phyloP scores from a whole-genome alignment of 2,113 vertebrate genomes.

The Falco punctatus region DNA sequence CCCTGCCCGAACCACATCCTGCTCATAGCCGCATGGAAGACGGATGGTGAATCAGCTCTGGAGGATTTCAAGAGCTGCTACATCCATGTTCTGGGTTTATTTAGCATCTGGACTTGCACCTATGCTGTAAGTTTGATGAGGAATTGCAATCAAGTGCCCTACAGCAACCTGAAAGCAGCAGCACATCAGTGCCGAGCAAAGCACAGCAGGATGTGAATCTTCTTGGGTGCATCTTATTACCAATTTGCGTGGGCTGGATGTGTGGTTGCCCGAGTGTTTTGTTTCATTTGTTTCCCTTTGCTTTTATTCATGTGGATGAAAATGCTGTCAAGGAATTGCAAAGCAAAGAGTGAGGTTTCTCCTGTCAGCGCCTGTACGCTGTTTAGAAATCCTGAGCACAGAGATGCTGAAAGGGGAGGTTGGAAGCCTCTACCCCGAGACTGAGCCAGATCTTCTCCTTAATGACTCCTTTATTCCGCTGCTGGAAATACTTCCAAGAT shows the following conservation, averaged over 20 bases:
- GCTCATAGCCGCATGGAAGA: not conserved
- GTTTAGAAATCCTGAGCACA: not conserved
- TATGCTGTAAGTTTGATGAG: not conserved
- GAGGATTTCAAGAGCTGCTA: not conserved
- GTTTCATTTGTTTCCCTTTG: not conserved
- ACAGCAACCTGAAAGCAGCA: not conserved
- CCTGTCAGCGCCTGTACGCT: rapidly evolving
- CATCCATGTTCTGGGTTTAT: not conserved
- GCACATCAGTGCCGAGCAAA: not conserved
- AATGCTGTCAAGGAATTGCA: not conserved
- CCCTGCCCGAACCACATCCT: not conserved
- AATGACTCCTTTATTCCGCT: not conserved
- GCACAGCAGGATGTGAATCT: not conserved
- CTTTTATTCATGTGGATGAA: not conserved
- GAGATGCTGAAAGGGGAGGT: not conserved
- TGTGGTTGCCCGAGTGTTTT: not conserved
- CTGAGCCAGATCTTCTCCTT: not conserved
- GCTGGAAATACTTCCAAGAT: not conserved
- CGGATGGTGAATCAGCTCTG: not conserved
- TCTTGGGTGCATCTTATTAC: not conserved
- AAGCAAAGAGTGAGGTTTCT: not conserved
- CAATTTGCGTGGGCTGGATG: not conserved
- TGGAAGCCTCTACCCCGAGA: not conserved
- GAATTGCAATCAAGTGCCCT: not conserved
- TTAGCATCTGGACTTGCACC: not conserved